phyloP scores from a whole-genome alignment of 2,113 vertebrate species.

The Pelmatolapia mariae region DNA sequence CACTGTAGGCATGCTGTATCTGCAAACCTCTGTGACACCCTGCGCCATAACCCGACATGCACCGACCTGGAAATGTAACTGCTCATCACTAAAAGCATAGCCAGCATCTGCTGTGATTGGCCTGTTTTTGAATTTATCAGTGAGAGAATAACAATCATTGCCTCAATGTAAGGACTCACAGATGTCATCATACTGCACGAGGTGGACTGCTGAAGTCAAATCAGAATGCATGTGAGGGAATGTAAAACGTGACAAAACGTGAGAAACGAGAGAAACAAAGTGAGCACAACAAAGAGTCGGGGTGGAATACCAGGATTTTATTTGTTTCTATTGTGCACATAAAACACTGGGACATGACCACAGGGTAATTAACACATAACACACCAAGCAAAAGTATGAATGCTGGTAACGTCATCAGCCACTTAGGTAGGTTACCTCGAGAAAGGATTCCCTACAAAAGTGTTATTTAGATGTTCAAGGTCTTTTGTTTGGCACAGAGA shows the following conservation, averaged over 20 bases:
- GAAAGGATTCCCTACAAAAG: not conserved
- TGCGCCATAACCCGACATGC: not conserved
- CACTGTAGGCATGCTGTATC: rapidly evolving
- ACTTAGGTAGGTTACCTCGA: not conserved
- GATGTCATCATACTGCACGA: no score
- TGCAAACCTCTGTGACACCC: not conserved
- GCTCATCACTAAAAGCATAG: not conserved
- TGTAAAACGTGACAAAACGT: not conserved
- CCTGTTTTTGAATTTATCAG: not conserved
- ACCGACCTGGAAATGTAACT: not conserved
- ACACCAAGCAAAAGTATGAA: not conserved
- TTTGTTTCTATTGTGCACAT: not conserved
- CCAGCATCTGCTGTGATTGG: not conserved
- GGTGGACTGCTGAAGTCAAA: not conserved
- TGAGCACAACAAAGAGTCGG: not conserved
- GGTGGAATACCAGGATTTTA: not conserved
- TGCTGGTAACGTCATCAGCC: not conserved
- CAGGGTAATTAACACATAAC: not conserved
- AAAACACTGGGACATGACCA: not conserved
- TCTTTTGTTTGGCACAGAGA: not conserved
- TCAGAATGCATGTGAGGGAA: not conserved
- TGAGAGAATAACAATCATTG: not conserved
- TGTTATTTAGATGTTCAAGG: not conserved
- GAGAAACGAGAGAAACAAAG: not conserved
- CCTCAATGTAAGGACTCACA: not conserved